These are phyloP conservation scores for Pygathrix nemaeus DNA, from an alignment of 2,113 vertebrate genomes.

Conservation along the genomic window DNA sequence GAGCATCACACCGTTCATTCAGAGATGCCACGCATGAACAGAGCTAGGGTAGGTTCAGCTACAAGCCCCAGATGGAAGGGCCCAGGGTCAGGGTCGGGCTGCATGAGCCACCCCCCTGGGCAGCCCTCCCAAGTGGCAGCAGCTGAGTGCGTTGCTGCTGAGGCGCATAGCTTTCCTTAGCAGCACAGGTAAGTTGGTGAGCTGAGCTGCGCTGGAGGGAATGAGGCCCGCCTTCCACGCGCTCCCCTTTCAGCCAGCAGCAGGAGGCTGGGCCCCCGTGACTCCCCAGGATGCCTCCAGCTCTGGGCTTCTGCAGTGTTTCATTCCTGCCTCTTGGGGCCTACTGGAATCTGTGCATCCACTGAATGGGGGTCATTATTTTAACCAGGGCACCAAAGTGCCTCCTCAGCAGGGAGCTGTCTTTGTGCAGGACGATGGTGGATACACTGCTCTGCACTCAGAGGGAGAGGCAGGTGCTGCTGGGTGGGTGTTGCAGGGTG, in stretches of 20 bases:
- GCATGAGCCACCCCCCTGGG: background rate
- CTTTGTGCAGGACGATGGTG: background rate
- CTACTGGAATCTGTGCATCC: background rate
- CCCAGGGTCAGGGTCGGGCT: background rate
- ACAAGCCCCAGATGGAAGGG: too few relatives aligned
- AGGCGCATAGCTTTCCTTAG: fast-evolving
- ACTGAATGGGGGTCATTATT: background rate
- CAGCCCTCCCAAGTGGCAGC: background rate
- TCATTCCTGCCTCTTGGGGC: background rate
- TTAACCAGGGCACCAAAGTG: background rate
- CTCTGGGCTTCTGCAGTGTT: background rate
- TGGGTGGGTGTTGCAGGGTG: background rate
- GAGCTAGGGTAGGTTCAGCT: background rate
- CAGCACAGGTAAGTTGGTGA: too few relatives aligned
- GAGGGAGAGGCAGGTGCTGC: background rate
- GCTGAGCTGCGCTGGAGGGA: background rate
- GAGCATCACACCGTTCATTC: background rate
- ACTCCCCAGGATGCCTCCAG: background rate
- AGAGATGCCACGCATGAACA: background rate
- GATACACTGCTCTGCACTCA: background rate
- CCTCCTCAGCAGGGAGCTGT: background rate
- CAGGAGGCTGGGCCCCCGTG: background rate
- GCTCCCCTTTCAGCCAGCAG: background rate
- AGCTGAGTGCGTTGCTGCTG: too few relatives aligned
- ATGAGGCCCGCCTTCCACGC: fast-evolving